Base-by-base conservation (phyloP, 1,140 invertebrate genomes). In the Yoshiicerus persimilis region DNA sequence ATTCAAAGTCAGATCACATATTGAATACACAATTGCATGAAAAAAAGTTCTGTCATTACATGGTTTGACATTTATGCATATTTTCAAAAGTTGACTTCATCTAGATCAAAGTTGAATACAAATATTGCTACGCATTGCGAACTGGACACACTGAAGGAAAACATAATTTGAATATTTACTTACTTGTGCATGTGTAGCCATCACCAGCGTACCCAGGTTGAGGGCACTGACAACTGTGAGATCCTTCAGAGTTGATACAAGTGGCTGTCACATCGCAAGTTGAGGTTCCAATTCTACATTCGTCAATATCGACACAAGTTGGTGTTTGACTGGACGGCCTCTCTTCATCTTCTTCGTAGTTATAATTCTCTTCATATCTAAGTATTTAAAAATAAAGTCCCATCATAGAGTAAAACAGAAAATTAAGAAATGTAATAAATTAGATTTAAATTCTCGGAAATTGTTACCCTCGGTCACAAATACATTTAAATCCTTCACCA, bases 281-380 rank as follows among this genome's bases (percentile, higher is more conserved):
- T 89, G 96, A 95, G 56, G 94, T 94, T 27, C 95, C 95, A 36
- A 94, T 93, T 32, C 93, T 92, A 92, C 97, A 99, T 92, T 99
- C 98, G 91, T 99, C 96, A 64, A 98, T 94, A 92, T 99, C 97
- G 80, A 95, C 92, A 92, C 96, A 97, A 91, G 11, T 91, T 88
- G 25, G 93, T 91, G 47, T 93, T 16, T 91, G 92, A 87, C 94
- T 62, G 94, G 93, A 36, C 3, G 32, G 16, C 30, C 25, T 30
- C 23, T 32, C 83, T 30, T 93, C 93, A 36, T 93, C 92, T 90
- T 95, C 95, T 27, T 95, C 92, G 88, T 94, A 93, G 90, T 95
- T 94, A 91, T 94, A 96, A 0, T n/a, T 25, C 75, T 89, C 87
- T 77, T 90, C 88, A 86, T 91, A 91, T 9, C 90, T 91, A 41